Conservation (phyloP, 2,113 vertebrate genomes). For the Chlamydotis undulata region DNA sequence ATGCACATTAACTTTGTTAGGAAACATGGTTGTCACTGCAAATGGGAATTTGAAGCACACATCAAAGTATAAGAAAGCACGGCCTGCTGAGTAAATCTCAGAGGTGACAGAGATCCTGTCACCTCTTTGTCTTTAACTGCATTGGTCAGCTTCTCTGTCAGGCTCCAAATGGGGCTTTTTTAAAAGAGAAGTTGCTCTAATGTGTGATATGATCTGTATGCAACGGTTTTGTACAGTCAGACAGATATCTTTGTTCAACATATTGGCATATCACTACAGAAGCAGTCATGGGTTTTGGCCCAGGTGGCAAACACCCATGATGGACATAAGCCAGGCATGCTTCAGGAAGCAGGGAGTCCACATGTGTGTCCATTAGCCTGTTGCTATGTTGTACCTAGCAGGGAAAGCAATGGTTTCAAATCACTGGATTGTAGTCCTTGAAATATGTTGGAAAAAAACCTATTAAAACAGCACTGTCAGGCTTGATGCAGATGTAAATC, state of each 20-base stretch:
- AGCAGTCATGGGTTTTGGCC: not conserved
- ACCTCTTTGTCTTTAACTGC: not conserved
- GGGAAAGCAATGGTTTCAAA: not conserved
- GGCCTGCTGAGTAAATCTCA: not conserved
- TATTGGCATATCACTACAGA: not conserved
- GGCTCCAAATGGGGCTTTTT: not conserved
- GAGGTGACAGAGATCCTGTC: not conserved
- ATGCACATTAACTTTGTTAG: not conserved
- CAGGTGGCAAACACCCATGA: fast-evolving
- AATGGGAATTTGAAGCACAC: not conserved
- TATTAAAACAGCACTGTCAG: not conserved
- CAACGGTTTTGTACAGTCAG: not conserved
- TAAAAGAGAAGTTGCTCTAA: not conserved
- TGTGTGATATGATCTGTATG: not conserved
- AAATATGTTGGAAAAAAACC: not conserved
- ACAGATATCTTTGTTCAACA: not conserved
- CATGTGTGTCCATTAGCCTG: fast-evolving
- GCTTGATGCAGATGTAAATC: not conserved
- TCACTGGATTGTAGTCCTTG: not conserved
- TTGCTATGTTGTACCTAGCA: not conserved
- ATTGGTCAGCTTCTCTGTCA: not conserved
- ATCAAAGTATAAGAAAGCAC: not conserved
- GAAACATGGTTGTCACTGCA: not conserved
- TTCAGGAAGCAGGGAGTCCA: not conserved
- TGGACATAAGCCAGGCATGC: fast-evolving